phyloP scores from a whole-genome alignment of 2,113 vertebrate species.

The Nycticorax nycticorax region DNA sequence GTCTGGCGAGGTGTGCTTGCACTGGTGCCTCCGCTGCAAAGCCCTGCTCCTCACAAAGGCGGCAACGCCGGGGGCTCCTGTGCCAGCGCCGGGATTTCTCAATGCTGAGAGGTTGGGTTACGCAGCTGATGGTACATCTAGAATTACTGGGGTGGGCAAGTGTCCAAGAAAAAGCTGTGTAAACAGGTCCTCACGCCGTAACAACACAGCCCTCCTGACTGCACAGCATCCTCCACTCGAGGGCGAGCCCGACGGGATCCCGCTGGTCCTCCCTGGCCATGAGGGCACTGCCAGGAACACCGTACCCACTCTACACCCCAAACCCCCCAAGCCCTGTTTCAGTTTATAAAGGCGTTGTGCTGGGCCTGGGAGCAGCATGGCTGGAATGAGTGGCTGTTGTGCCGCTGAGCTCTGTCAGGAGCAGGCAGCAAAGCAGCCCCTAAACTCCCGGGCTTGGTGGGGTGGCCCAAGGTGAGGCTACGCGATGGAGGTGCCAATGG shows the following conservation, averaged over 20 bases:
- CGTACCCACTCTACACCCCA: not conserved
- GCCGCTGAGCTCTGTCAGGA: not conserved
- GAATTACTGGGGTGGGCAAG: not conserved
- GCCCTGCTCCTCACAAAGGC: fast-evolving
- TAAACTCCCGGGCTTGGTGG: no score
- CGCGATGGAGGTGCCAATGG: fast-evolving
- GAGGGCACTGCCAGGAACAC: not conserved
- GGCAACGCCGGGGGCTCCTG: not conserved
- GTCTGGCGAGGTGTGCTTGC: not conserved
- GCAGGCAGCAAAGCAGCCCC: not conserved
- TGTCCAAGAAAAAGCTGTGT: not conserved
- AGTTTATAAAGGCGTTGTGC: not conserved
- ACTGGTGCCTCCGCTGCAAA: not conserved
- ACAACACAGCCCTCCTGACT: not conserved
- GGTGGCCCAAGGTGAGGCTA: not conserved
- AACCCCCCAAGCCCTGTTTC: not conserved
- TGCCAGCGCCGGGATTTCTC: fast-evolving
- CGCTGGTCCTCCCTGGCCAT: not conserved
- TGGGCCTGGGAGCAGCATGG: not conserved
- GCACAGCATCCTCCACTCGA: not conserved
- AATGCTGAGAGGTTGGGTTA: not conserved
- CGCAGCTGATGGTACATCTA: not conserved
- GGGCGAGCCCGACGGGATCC: fast-evolving
- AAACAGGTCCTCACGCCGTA: fast-evolving
- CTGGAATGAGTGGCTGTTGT: fast-evolving